Percentiles rank a stretch among this genome's conserved stretches.
Evolutionary conservation across 2,797 vertebrate genomes (phyloP).

Genomic region (Typhlichthys subterraneus): DNA sequence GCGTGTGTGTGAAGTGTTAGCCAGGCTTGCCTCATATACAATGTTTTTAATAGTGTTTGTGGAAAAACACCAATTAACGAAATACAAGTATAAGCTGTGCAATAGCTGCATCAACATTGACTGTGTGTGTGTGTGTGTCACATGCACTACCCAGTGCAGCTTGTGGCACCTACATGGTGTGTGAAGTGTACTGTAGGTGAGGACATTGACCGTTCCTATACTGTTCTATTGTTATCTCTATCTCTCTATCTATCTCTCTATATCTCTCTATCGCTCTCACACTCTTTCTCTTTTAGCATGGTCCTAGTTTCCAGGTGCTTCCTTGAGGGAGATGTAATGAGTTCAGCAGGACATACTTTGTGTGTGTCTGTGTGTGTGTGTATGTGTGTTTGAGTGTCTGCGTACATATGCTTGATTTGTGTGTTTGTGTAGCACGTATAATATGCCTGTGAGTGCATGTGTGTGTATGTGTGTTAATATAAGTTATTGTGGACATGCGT

Average conservation of each 20-base stretch:
- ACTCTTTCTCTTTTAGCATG: constrained; percentile 15
- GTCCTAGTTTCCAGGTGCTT: constrained; percentile 60
- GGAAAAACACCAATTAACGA: too few relatives aligned
- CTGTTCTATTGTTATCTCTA: not conserved
- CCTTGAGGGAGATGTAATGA: constrained; percentile 44
- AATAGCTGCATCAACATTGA: too few relatives aligned
- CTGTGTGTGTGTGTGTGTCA: constrained; percentile 4
- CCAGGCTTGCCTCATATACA: too few relatives aligned
- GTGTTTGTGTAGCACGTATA: not conserved
- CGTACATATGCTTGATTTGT: constrained; percentile 3
- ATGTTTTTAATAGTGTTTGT: too few relatives aligned
- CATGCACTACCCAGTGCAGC: constrained; percentile 15
- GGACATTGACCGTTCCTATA: constrained; percentile 10
- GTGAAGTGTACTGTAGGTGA: constrained; percentile 44
- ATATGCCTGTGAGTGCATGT: constrained; percentile 1
- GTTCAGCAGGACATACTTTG: constrained; percentile 41
- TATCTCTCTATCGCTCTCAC: not conserved
- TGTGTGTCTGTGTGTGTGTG: constrained; percentile 20
- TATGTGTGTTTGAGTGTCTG: not conserved
- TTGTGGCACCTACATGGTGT: constrained; percentile 34
- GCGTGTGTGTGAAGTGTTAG: not conserved
- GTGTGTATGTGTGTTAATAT: not conserved
- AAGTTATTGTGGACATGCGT: not conserved
- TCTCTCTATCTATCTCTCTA: constrained; percentile 1
- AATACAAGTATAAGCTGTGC: too few relatives aligned